Percentiles rank a stretch among this genome's conserved stretches.
Evolutionary conservation across 2,797 vertebrate species (phyloP).

Genomic region (Graptemys geographica): DNA sequence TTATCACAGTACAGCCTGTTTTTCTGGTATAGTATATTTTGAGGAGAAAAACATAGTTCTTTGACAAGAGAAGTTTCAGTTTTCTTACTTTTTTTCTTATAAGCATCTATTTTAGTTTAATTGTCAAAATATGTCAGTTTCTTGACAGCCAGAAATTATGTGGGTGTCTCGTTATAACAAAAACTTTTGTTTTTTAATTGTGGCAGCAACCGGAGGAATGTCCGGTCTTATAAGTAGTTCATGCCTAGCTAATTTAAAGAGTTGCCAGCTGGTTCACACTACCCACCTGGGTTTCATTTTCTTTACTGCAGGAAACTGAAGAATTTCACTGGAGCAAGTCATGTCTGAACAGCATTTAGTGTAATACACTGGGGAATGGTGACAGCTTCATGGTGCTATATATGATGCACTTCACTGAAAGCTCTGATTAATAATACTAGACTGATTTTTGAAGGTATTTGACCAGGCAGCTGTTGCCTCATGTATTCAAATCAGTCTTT

Average conservation of each 20-base stretch:
- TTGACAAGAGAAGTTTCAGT: slow-evolving; percentile 46
- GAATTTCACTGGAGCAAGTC: neutral
- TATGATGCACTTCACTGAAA: neutral
- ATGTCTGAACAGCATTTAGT: neutral
- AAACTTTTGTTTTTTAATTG: slow-evolving; percentile 43
- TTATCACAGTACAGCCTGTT: neutral
- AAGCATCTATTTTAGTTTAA: slow-evolving; percentile 54
- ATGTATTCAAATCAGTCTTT: slow-evolving; percentile 25
- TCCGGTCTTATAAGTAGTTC: neutral
- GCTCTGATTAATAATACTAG: neutral
- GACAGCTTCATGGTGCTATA: slow-evolving; percentile 1
- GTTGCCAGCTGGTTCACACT: slow-evolving; percentile 27
- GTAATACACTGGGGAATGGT: neutral
- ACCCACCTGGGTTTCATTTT: neutral
- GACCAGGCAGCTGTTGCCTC: neutral
- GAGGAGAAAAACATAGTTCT: neutral
- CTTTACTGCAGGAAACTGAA: slow-evolving; percentile 23
- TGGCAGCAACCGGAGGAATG: slow-evolving; percentile 46
- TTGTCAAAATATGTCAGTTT: slow-evolving; percentile 66
- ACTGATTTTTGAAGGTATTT: neutral
- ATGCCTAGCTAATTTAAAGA: slow-evolving; percentile 37
- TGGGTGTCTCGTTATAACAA: slow-evolving; percentile 5
- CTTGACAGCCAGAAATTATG: slow-evolving; percentile 48
- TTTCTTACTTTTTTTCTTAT: slow-evolving; percentile 29
- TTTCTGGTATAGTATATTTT: neutral